phyloP scores from a whole-genome alignment of 2,797 vertebrate genomes.

The Parambassis ranga region DNA sequence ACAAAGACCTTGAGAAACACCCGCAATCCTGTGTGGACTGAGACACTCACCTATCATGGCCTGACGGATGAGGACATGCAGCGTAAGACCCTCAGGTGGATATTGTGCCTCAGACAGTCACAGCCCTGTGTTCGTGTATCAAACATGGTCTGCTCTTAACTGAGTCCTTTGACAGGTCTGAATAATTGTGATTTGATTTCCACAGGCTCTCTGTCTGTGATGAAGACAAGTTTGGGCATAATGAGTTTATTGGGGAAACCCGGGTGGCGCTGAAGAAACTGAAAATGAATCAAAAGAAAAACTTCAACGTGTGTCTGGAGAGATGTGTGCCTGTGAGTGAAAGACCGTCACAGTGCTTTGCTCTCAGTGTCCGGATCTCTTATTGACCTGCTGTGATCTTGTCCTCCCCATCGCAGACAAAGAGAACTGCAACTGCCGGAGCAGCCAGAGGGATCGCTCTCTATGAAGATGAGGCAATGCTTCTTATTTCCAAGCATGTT shows the following conservation, averaged over 20 bases:
- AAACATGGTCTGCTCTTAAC: neutral
- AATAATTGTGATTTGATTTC: conserved; percentile 14
- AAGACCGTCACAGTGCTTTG: neutral
- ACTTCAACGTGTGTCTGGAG: conserved; percentile 95
- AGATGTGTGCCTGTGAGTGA: conserved; percentile 89
- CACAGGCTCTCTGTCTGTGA: conserved; percentile 94
- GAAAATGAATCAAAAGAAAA: conserved; percentile 94
- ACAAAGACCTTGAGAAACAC: conserved; percentile 97
- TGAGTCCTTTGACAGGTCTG: neutral
- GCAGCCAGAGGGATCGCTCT: conserved; percentile 90
- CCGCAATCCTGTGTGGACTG: conserved; percentile 92
- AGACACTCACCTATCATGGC: conserved; percentile 93
- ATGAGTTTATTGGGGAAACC: conserved; percentile 98
- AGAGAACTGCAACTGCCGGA: conserved; percentile 87
- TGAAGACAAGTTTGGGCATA: conserved; percentile 97
- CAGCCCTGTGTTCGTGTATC: neutral
- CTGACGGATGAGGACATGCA: conserved; percentile 97
- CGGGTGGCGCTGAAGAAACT: conserved; percentile 94
- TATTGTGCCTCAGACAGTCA: neutral
- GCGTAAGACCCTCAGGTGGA: conserved; percentile 92
- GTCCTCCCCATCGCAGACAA: conserved; percentile 81
- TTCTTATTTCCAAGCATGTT: conserved; percentile 42
- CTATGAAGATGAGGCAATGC: conserved; percentile 92
- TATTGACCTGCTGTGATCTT: conserved; percentile 33
- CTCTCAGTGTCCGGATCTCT: conserved; percentile 22